Conservation (phyloP, 2,113 vertebrate genomes). For the Neoarius graeffei region DNA sequence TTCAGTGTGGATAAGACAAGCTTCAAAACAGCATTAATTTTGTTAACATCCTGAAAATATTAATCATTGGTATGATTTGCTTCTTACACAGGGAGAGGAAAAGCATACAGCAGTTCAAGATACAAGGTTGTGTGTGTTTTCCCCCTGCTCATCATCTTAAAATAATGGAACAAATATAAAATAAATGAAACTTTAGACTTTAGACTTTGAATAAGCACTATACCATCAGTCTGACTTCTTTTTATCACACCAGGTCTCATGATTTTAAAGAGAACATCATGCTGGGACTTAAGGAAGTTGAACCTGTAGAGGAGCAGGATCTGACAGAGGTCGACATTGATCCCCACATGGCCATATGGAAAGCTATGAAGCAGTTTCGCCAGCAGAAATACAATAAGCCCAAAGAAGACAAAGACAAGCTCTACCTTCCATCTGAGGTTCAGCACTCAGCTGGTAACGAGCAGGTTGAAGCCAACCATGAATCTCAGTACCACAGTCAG, state of each 20-base stretch:
- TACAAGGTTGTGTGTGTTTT: slow-evolving; percentile 61
- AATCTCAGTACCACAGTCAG: background rate
- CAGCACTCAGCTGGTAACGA: background rate
- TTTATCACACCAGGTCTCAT: slow-evolving; percentile 56
- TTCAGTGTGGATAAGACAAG: background rate
- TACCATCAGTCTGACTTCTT: background rate
- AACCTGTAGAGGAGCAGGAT: slow-evolving; percentile 63
- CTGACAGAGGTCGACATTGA: slow-evolving; percentile 52
- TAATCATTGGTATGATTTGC: background rate
- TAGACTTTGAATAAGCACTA: background rate
- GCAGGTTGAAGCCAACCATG: background rate
- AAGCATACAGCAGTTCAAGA: slow-evolving; percentile 58
- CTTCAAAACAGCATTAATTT: background rate
- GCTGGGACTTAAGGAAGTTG: slow-evolving; percentile 55
- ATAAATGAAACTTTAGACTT: background rate
- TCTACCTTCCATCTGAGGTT: slow-evolving; percentile 57
- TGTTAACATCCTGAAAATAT: background rate
- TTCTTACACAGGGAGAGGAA: slow-evolving; percentile 62
- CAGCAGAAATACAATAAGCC: slow-evolving; percentile 45
- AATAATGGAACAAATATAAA: background rate
- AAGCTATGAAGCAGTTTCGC: slow-evolving; percentile 42
- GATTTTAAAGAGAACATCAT: slow-evolving; percentile 56
- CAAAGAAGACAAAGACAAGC: slow-evolving; percentile 63
- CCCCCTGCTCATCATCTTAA: background rate
- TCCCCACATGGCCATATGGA: slow-evolving; percentile 65